Base-by-base conservation (phyloP, 2,113 vertebrate genomes). In the Brachypteracias leptosomus region DNA sequence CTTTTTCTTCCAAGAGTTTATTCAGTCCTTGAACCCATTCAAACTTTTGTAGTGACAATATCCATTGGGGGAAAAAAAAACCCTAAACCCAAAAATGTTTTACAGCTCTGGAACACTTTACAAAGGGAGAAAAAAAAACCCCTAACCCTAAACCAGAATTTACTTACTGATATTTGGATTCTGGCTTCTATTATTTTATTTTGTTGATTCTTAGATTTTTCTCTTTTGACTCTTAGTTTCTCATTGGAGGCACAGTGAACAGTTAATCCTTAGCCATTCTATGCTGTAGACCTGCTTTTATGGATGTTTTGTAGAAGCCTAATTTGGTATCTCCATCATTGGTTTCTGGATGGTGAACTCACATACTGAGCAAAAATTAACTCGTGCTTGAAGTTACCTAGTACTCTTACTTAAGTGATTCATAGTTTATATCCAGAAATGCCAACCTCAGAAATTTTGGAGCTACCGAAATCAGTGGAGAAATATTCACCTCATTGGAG, bases 31-130 rank as follows among this genome's bases (percentile, higher is more conserved):
- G 35, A 78, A 55, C 13, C 25, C 25, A 16, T 38, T 16, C 3
- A 24, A 63, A 58, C 2, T 18, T 70, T 25, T 67, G n/a, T n/a
- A 77, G 7, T 16, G 11, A 11, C 10, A 28, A 16, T n/a, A 62
- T 17, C 11, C 6, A 11, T 3, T 36, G 6, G 2, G 1, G 1
- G 42, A 42, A 29, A 29, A 26, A 17, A 13, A 15, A 24, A 38
- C 31, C 11, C 15, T 42, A 54, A 31, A 29, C 21, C 15, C 15
- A 42, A 49, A 42, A 38, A 3, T 3, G 3, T 12, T 65, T 85
- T 74, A 7, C 9, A 46, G 5, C 3, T 85, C 33, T 68, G 8
- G 29, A 68, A 10, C 9, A 40, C 6, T 76, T 72, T 29, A 65
- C 31, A 40, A 2, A 8, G 24, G 8, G 5, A 11, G 3, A 4